Conservation (phyloP, 2,888 invertebrate genomes). For the Quadriops clusia region DNA sequence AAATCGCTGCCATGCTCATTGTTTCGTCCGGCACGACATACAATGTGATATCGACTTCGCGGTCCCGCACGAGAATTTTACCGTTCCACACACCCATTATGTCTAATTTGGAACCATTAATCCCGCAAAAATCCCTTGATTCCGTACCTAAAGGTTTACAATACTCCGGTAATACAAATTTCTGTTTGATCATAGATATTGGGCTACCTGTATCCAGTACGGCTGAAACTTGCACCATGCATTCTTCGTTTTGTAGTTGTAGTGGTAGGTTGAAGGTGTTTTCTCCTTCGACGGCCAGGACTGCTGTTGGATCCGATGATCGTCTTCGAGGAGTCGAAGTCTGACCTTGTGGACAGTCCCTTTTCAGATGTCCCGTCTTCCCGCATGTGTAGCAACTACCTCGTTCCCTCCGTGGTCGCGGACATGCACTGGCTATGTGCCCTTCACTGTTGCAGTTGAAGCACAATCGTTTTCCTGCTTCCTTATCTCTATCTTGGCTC, state of each 20-base stretch:
- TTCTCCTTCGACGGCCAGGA: neutral
- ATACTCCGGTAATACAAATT: too few species aligned
- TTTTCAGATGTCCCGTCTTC: constrained; percentile 1
- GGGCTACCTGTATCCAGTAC: constrained; percentile 7
- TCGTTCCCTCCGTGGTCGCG: constrained; percentile 5
- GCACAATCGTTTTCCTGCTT: constrained; percentile 1
- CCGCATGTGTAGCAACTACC: constrained; percentile 8
- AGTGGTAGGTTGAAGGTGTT: too few species aligned
- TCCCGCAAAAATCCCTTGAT: constrained; percentile 1
- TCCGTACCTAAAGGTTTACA: too few species aligned
- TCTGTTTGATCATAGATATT: constrained; percentile 3
- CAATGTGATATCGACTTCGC: constrained; percentile 7
- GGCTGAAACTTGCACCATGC: too few species aligned
- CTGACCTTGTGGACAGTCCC: constrained; percentile 5
- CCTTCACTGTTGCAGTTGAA: constrained; percentile 7
- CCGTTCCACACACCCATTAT: constrained; percentile 5
- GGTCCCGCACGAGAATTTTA: constrained; percentile 5
- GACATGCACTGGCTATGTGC: constrained; percentile 6
- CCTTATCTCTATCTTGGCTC: too few species aligned
- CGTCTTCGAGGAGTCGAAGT: neutral
- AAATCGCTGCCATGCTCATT: constrained; percentile 8
- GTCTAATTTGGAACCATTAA: constrained; percentile 2
- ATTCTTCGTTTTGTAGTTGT: too few species aligned
- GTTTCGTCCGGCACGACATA: constrained; percentile 11
- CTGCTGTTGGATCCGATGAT: neutral